phyloP scores from a whole-genome alignment of 1,140 invertebrate species.

The Dreissena polymorpha region DNA sequence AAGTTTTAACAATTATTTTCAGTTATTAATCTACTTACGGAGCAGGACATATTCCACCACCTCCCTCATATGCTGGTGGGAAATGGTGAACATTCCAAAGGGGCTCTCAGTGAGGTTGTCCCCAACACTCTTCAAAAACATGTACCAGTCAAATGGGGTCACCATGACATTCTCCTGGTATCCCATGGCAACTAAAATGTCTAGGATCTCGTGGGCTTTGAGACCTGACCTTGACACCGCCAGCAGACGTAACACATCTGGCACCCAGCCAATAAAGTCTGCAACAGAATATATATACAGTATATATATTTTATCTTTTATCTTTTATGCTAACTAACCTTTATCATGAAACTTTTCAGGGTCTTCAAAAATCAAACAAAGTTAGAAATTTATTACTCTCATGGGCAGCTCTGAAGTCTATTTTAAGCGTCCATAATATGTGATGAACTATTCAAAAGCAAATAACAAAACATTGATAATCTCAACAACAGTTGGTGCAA shows the following conservation, averaged over 20 bases:
- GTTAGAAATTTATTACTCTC: too few relatives aligned
- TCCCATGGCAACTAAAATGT: conserved; percentile 68
- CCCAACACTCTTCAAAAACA: conserved; percentile 69
- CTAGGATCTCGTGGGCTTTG: conserved; percentile 67
- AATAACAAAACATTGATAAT: too few relatives aligned
- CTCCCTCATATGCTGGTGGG: conserved; percentile 76
- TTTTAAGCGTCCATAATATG: too few relatives aligned
- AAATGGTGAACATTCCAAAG: conserved; percentile 72
- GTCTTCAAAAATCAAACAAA: too few relatives aligned
- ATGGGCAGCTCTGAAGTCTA: too few relatives aligned
- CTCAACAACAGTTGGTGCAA: too few relatives aligned
- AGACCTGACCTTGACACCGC: conserved; percentile 74
- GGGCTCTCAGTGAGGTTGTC: conserved; percentile 67
- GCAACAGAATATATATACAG: conserved; percentile 35
- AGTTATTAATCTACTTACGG: conserved; percentile 64
- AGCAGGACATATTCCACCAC: conserved; percentile 74
- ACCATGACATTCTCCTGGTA: conserved; percentile 71
- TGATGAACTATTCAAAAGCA: too few relatives aligned
- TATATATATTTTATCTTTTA: too few relatives aligned
- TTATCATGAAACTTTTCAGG: too few relatives aligned
- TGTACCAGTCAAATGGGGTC: conserved; percentile 73
- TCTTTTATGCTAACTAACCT: too few relatives aligned
- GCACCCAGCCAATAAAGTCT: conserved; percentile 77
- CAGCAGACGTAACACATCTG: conserved; percentile 75
- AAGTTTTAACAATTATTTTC: too few relatives aligned